Base-by-base conservation (phyloP, 2,113 vertebrate species). In the Eulemur macaco region DNA sequence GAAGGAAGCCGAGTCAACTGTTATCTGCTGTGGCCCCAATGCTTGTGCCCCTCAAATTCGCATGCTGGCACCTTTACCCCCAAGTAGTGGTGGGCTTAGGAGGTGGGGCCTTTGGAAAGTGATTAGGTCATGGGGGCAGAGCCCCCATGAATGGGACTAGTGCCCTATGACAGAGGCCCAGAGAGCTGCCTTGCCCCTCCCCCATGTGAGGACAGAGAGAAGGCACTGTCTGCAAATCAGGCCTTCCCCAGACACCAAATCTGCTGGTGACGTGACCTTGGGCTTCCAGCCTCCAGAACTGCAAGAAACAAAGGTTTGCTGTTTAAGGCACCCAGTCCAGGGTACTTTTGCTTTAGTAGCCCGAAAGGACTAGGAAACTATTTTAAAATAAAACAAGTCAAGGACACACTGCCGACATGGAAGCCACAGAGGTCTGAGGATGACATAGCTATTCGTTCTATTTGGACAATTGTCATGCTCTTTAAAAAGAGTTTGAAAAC, bases 161-260 rank as follows among this genome's bases (percentile, higher is more conserved):
- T 29, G 47, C 13, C 37, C 21, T 11, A n/a, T 39, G 23, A 47
- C 31, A 58, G 64, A 76, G 68, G 74, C 21, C 39, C 27, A 29
- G 56, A 47, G 31, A 8, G 21, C 12, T 27, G 23, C 11, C 29
- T 29, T 52, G 27, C 4, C 17, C 12, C 54, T 82, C 8, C 45
- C 21, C 47, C 5, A 63, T 4, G 6, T 13, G n/a, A 25, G 60
- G 29, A 56, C 60, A 68, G 31, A 0, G 18, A 9, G 50, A 71
- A 47, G 68, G 52, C 0, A 2, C 12, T 50, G 0, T 0, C 13
- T 2, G 37, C n/a, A 13, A 31, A 47, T 5, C 52, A 27, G n/a
- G 31, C 37, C 45, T 42, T 56, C 7, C 12, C 21, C 39, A 64
- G 87, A 68, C 71, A 47, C 47, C 25, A 17, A 23, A 37, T 25